A percentile compares a stretch with the other conserved stretches of the same genome.
Conservation (phyloP, 2,113 vertebrate genomes). For the Ophiodon elongatus region DNA sequence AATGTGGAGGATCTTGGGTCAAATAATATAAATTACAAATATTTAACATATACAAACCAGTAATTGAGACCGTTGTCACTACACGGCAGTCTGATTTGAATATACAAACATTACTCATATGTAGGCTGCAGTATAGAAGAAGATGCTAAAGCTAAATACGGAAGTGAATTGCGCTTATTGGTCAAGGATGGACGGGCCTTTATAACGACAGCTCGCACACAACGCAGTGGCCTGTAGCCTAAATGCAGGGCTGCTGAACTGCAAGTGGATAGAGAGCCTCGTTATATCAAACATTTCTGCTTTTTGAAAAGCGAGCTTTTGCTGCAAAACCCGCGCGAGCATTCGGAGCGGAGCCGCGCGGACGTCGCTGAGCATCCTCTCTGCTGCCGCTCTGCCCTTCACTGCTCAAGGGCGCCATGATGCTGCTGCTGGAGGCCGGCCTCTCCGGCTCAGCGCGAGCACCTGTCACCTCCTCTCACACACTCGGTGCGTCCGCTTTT, state of each 20-base stretch:
- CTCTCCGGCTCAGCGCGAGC: conserved; percentile 2
- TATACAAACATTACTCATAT: neutral
- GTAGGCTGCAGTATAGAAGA: neutral
- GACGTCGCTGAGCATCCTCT: conserved; percentile 52
- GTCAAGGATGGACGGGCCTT: neutral
- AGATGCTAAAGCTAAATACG: neutral
- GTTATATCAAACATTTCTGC: neutral
- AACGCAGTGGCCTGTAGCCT: neutral
- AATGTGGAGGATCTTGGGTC: neutral
- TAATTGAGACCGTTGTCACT: neutral
- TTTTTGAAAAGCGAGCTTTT: too few species aligned
- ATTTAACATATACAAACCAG: neutral
- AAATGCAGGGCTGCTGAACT: neutral
- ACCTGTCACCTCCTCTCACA: conserved; percentile 10
- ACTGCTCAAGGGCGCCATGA: conserved; percentile 81
- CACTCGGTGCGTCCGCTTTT: neutral
- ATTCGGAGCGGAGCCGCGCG: neutral
- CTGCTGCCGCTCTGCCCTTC: conserved; percentile 74
- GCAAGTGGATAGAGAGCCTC: too few species aligned
- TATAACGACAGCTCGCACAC: neutral
- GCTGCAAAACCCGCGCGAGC: neutral
- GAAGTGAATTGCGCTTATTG: neutral
- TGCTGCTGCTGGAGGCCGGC: conserved; percentile 29
- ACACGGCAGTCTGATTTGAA: neutral
- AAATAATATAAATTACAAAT: neutral